phyloP scores from a whole-genome alignment of 92 coral and sea anemone species.

The Ricordea florida region DNA sequence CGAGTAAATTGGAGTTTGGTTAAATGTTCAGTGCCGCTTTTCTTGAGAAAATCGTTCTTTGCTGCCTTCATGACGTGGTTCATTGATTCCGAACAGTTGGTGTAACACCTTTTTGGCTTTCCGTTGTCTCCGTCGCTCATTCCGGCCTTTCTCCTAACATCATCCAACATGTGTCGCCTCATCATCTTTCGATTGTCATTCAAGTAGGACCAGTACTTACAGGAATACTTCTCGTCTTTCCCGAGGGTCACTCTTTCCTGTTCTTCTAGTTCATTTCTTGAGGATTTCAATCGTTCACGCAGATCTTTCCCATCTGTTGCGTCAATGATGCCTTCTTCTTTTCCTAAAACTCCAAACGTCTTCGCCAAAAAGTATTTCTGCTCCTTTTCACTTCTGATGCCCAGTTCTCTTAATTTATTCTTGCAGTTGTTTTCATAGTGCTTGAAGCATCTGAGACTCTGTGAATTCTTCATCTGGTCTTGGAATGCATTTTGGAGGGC shows the following conservation, averaged over 20 bases:
- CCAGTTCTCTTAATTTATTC: conserved; percentile 13
- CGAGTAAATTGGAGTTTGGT: conserved; percentile 51
- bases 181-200: not conserved
- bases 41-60: not conserved
- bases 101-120: conserved; percentile 43
- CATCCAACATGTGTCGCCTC: not conserved
- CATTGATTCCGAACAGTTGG: conserved; percentile 40
- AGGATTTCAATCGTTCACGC: not conserved
- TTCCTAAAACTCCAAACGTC: conserved; percentile 46
- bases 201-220: conserved; percentile 9
- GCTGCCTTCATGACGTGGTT: conserved; percentile 21
- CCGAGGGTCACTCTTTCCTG: conserved; percentile 19
- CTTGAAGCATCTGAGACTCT: conserved; percentile 33
- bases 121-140: not conserved
- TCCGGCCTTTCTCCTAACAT: conserved; percentile 2
- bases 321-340: conserved; percentile 35
- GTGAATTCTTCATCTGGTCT: conserved; percentile 15
- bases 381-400: conserved; percentile 3
- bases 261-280: conserved; percentile 6
- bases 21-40: not conserved
- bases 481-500: conserved; percentile 16
- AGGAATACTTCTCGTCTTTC: not conserved
- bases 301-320: conserved; percentile 41
- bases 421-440: conserved; percentile 49
- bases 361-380: not conserved